Base-by-base conservation (phyloP, 1,140 invertebrate species). In the Magallana ariakensis region DNA sequence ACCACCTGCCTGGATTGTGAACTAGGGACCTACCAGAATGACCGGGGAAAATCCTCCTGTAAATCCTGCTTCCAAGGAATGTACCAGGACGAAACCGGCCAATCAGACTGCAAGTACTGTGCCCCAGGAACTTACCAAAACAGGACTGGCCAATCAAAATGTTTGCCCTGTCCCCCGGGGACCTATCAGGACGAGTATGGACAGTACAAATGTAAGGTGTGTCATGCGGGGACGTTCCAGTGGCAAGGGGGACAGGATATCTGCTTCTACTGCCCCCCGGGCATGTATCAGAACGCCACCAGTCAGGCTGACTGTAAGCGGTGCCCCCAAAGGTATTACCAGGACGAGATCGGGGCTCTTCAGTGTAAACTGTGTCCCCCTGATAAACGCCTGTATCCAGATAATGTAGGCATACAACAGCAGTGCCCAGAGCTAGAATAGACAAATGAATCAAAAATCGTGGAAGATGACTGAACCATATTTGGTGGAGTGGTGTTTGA, bases 81-180 rank as follows among this genome's bases (percentile, higher is more conserved):
- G 26, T 87, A 85, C 22, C 87, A 87, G 82, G 70, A 87, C 56
- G 19, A 19, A 53, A 66, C 83, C 33, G 83, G 58, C 70, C 83
- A 85, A 56, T 62, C 87, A 8, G 7, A 46, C 33, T 87, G 87
- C 75, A 85, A 62, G 22, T 60, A 85, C 22, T 87, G 87, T 83
- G 19, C 53, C 16, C 57, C 84, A 26, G 87, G 87, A n/a, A 70
- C 56, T 9, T 85, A 80, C 26, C 87, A 87, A n/a, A 85, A 84
- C 55, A 16, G 11, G 57, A 82, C 87, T n/a, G 84, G 87, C 11
- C 87, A 87, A 84, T 55, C 53, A 56, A 46, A 82, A 55, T 87
- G 87, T 55, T 33, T 82, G 22, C 15, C 11, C 7, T 87, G 87
- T 87, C 66, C 83, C 1, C n/a, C 33, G 56, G 87, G 87, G n/a